phyloP scores from a whole-genome alignment of 1,140 invertebrate species.

The Galendromus occidentalis region DNA sequence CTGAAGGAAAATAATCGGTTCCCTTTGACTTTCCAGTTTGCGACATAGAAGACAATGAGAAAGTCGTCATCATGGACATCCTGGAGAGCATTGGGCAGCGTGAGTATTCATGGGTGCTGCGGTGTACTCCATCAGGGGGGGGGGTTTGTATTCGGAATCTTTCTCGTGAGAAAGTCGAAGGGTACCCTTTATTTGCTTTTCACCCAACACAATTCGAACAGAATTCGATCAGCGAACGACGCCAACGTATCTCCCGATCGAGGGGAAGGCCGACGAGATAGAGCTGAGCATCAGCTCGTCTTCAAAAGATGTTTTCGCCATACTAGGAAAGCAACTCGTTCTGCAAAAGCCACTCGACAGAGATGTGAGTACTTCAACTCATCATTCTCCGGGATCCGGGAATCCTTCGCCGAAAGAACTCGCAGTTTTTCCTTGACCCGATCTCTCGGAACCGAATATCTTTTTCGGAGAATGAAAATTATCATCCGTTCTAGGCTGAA shows the following conservation, averaged over 20 bases:
- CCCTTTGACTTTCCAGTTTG: slow-evolving; percentile 31
- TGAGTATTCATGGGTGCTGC: too few relatives aligned
- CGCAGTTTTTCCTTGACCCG: too few relatives aligned
- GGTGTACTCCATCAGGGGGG: too few relatives aligned
- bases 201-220: too few relatives aligned
- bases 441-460: too few relatives aligned
- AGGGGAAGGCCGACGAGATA: slow-evolving; percentile 57
- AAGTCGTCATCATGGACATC: slow-evolving; percentile 69
- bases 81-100: slow-evolving; percentile 61
- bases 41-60: slow-evolving; percentile 57
- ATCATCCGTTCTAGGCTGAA: slow-evolving; percentile 12
- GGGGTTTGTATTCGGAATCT: too few relatives aligned
- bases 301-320: slow-evolving; percentile 46
- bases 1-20: too few relatives aligned
- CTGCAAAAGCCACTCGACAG: slow-evolving; percentile 57
- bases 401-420: too few relatives aligned
- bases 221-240: slow-evolving; percentile 57
- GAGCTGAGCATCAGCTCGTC: slow-evolving; percentile 48
- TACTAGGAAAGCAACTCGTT: slow-evolving; percentile 59
- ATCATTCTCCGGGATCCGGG: too few relatives aligned
- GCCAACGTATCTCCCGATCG: slow-evolving; percentile 54
- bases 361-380: slow-evolving; percentile 37
- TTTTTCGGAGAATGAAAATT: too few relatives aligned
- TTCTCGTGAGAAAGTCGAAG: too few relatives aligned
- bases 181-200: too few relatives aligned